phyloP scores from a whole-genome alignment of 2,113 vertebrate species.

The Aphelocoma coerulescens region DNA sequence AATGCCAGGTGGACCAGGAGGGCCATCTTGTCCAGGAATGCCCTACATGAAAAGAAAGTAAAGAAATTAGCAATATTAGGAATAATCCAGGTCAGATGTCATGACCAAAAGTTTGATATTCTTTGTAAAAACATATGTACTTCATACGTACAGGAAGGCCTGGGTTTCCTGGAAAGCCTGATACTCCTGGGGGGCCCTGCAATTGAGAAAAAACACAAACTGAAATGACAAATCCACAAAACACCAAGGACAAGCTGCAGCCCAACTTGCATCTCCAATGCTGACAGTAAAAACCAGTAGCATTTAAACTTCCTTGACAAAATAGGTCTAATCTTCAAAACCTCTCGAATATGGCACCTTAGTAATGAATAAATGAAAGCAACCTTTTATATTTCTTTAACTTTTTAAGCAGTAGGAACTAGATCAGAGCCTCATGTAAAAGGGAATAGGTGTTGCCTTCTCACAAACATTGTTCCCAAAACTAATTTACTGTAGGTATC shows the following conservation, averaged over 20 bases:
- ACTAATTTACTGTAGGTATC: not conserved
- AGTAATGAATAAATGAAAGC: not conserved
- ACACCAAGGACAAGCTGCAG: not conserved
- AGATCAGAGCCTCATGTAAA: not conserved
- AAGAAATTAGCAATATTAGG: not conserved
- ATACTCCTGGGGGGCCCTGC: constrained; percentile 85
- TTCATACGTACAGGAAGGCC: constrained; percentile 88
- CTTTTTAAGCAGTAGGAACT: not conserved
- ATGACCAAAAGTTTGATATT: not conserved
- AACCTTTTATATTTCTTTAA: not conserved
- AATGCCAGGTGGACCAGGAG: constrained; percentile 86
- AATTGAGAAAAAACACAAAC: constrained; percentile 27
- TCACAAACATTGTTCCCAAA: not conserved
- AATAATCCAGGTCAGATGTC: not conserved
- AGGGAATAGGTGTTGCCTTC: not conserved
- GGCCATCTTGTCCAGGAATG: constrained; percentile 93
- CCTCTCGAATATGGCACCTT: not conserved
- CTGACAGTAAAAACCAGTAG: not conserved
- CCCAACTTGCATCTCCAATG: not conserved
- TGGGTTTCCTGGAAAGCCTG: constrained; percentile 92
- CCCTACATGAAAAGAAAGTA: constrained; percentile 72
- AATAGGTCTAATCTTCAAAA: not conserved
- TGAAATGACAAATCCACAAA: not conserved
- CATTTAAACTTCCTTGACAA: not conserved
- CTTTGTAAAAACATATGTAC: not conserved